Conservation (phyloP, 2,113 vertebrate genomes). For the Dipodomys stephensi region DNA sequence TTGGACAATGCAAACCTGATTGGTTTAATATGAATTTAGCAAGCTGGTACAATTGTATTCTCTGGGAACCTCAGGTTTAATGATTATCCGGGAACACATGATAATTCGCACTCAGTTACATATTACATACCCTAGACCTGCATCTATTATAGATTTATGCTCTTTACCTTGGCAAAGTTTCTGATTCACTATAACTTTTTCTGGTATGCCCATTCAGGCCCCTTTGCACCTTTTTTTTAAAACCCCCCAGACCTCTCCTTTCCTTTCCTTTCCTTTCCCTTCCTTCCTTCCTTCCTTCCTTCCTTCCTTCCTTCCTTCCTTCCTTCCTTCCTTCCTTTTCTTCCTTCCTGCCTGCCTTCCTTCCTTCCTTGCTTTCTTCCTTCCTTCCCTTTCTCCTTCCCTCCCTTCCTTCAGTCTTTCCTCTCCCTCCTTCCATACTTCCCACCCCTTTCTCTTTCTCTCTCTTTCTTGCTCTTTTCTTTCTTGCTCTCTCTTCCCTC, state of each 20-base stretch:
- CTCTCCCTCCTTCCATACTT: too few relatives aligned
- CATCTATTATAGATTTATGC: background rate
- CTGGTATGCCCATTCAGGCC: background rate
- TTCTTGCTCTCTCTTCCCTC: too few relatives aligned
- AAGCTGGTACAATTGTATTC: background rate
- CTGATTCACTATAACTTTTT: background rate
- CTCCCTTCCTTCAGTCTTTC: too few relatives aligned
- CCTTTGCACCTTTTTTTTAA: background rate
- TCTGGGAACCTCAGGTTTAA: background rate
- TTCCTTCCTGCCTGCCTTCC: too few relatives aligned
- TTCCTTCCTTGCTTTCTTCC: too few relatives aligned
- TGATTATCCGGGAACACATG: background rate
- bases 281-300: too few relatives aligned
- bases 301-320: too few relatives aligned
- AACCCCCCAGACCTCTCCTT: background rate
- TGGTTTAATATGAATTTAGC: background rate
- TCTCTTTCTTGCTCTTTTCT: too few relatives aligned
- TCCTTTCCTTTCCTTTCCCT: too few relatives aligned
- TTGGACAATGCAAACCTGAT: background rate
- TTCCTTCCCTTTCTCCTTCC: too few relatives aligned
- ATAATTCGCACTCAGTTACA: background rate
- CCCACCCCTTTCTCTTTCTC: too few relatives aligned
- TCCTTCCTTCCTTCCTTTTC: too few relatives aligned
- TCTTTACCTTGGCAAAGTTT: background rate
- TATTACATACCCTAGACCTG: background rate